A percentile compares a stretch with the other conserved stretches of the same genome.
Conservation (phyloP, 2,888 invertebrate genomes). For the Altica lythri region DNA sequence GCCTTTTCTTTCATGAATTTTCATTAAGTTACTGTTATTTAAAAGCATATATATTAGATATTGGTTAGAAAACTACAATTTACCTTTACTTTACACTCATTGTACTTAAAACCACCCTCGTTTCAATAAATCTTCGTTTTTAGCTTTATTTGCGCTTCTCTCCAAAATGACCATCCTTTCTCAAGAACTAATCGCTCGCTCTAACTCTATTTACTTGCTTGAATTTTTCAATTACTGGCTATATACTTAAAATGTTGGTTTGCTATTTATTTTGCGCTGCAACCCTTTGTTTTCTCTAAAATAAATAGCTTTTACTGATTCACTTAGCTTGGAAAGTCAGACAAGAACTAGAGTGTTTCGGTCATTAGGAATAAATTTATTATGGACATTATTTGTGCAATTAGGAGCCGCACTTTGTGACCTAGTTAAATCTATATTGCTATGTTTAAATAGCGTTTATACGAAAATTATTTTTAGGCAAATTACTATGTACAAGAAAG, state of each 20-base stretch:
- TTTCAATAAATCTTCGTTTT: slow-evolving; percentile 1
- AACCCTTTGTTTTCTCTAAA: slow-evolving; percentile 5
- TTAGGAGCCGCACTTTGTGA: neutral
- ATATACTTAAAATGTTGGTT: slow-evolving; percentile 11
- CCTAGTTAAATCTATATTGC: neutral
- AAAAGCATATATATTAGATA: too few species aligned
- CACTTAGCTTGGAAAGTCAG: slow-evolving; percentile 9
- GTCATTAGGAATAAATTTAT: slow-evolving; percentile 7
- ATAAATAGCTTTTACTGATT: slow-evolving; percentile 10
- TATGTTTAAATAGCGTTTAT: neutral
- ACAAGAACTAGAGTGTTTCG: slow-evolving; percentile 2
- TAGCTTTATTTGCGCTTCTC: neutral
- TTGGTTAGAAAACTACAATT: too few species aligned
- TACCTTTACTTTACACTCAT: too few species aligned
- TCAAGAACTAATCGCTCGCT: slow-evolving; percentile 11
- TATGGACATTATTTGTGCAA: slow-evolving; percentile 1
- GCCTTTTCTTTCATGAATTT: too few species aligned
- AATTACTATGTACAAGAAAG: too few species aligned
- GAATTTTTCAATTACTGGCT: slow-evolving; percentile 19
- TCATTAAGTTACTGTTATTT: too few species aligned
- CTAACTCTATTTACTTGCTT: slow-evolving; percentile 10
- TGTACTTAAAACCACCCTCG: too few species aligned
- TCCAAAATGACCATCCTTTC: slow-evolving; percentile 8
- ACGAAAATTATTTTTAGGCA: too few species aligned
- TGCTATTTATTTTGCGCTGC: slow-evolving; percentile 8